Evolutionary conservation across 1,140 invertebrate genomes (phyloP), one percentile per base, ranked within the genome.

Genomic region (Artemia franciscana): DNA sequence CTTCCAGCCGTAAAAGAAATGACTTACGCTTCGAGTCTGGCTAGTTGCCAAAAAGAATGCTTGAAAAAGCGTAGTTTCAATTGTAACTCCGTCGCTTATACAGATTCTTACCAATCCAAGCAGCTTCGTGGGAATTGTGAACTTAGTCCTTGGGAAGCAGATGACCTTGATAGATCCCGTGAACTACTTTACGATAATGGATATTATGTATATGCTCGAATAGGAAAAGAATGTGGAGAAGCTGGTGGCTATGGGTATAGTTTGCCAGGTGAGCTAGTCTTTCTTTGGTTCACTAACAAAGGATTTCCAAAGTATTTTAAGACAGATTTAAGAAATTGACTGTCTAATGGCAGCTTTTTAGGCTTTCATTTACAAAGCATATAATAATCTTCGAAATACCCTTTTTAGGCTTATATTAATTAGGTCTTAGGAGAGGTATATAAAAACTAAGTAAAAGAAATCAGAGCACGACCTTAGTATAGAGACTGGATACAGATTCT

Each of bases 51-150:
- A 26, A 85, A 82, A 64, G 84, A 82, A 3, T 78, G 81, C 3
- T 73, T 79, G 21, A 78, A 87, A 58, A 78, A 79, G 26, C 75
- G 78, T 15, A 71, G 74, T 0, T 77, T 84, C 2, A 77, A 80
- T 0, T 77, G 78, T 26, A 79, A 82, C 25, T 79, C 82, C 0
- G 69, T 84, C 0, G 79, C 76, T 0, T 82, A 81, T 2, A 74
- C 80, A 2, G 80, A 80, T 2, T 75, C 86, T 3, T 83, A 82
- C 0, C 82, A 86, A 24, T 88, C 85, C 67, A 83, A 88, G n/a
- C n/a, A 70, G 73, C 81, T 12, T 65, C 66, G 57, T 67, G 66
- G n/a, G 5, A 84, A 84, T 68, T 85, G 83, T 67, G 71, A 81
- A 0, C 71, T 85, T 26, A 83, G 82, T 5, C 82, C 84, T 65